Conservation (phyloP, 2,113 vertebrate species). For the Coreoperca whiteheadi region DNA sequence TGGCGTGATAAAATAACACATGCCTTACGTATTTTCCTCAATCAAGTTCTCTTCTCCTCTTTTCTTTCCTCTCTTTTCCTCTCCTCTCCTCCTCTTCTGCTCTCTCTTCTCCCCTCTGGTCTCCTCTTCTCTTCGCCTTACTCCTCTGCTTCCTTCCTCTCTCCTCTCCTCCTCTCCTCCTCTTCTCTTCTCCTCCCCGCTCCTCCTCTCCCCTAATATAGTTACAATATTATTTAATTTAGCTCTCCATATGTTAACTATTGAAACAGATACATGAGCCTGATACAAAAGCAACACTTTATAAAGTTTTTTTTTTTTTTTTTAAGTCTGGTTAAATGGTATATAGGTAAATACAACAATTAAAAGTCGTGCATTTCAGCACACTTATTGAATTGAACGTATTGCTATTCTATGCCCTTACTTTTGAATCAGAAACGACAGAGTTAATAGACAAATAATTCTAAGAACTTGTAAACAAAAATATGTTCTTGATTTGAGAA, state of each 20-base stretch:
- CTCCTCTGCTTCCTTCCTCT: background rate
- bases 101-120: background rate
- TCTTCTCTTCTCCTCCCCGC: background rate
- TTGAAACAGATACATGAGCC: too few species aligned
- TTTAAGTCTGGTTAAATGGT: background rate
- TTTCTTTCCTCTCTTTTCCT: background rate
- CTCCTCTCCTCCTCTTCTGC: background rate
- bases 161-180: background rate
- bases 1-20: conserved; percentile 38
- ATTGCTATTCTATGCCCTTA: background rate
- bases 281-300: too few species aligned
- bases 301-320: background rate
- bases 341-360: too few species aligned
- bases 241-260: too few species aligned
- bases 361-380: background rate
- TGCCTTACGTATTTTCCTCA: background rate
- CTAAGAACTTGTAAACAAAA: too few species aligned
- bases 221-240: too few species aligned
- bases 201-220: background rate
- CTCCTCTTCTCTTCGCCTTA: background rate
- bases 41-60: background rate
- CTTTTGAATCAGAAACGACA: background rate
- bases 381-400: background rate
- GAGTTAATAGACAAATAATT: background rate
- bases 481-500: background rate